Conservation (phyloP, 2,888 invertebrate species). For the Acanthopleura granulata region DNA sequence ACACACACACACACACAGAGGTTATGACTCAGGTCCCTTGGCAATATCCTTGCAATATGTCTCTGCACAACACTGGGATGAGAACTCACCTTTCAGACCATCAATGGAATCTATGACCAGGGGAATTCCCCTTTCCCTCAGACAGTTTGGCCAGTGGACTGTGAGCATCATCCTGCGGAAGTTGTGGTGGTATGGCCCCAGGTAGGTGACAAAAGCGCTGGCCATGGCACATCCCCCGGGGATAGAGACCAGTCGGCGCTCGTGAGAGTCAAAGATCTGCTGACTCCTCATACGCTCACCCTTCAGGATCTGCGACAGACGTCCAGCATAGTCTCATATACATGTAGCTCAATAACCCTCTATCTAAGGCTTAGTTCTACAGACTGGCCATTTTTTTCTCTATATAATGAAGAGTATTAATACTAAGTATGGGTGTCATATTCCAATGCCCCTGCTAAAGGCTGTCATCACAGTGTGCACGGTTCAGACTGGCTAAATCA, state of each 20-base stretch:
- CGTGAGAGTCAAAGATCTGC: conserved; percentile 56
- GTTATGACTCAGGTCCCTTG: background rate
- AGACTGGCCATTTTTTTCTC: no score
- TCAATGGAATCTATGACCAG: conserved; percentile 67
- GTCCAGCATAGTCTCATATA: no score
- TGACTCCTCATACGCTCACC: conserved; percentile 55
- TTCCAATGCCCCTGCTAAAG: no score
- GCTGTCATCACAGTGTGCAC: no score
- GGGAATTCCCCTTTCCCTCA: conserved; percentile 66
- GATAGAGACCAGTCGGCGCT: conserved; percentile 56
- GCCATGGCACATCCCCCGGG: conserved; percentile 66
- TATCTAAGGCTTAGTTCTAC: no score
- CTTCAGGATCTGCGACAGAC: conserved; percentile 36
- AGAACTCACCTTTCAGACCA: conserved; percentile 56
- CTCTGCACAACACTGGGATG: background rate
- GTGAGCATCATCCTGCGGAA: conserved; percentile 67
- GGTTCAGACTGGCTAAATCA: no score
- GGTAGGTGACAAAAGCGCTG: conserved; percentile 64
- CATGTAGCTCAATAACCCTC: no score
- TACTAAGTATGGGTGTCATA: no score
- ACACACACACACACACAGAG: background rate
- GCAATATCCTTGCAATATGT: background rate
- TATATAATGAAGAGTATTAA: no score
- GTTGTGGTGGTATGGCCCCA: conserved; percentile 68
- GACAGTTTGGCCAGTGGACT: conserved; percentile 67